Evolutionary conservation across 1,140 invertebrate species (phyloP), one percentile per base, ranked within the genome.

Genomic region (Drosophila guanche): DNA sequence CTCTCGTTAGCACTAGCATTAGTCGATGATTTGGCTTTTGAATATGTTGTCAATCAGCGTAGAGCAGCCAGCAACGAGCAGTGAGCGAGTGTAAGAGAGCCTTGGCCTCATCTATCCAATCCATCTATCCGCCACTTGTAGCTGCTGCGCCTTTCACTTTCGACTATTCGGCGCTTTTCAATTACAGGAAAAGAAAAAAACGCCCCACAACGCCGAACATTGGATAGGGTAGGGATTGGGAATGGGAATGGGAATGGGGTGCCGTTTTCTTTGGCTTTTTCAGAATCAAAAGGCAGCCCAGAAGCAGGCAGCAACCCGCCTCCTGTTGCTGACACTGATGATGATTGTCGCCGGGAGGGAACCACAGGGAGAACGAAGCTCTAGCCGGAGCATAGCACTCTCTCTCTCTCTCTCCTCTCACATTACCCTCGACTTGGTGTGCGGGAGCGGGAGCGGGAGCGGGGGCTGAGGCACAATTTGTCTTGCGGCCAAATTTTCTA

Each of bases 401-500:
- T 40, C 46, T 42, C 20, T 51, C 50, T 40, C 46, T 40, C 46
- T 42, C 20, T 51, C 25, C 14, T 41, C 59, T 66, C 58, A 58
- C 73, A 69, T 69, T 66, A 66, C 63, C 27, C 25, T 7, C 33
- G 29, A 33, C 29, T 37, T 0, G 8, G 2, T 33, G 6, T 33
- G 8, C 10, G 8, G 27, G 27, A 5, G 33, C 4, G 33, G 2
- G 33, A 10, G 8, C 10, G 8, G 27, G 27, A 5, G 33, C 4
- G 33, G 2, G 33, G 33, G 29, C 37, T 29, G 42, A 50, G 47
- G 66, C 59, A 78, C 72, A 90, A 90, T 90, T 90, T 88, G 79
- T 88, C 88, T 81, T 75, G 63, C 67, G 73, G 83, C 69, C 70
- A 77, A 78, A 84, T 66, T 60, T 90, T 79, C 80, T 90, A 83